These are phyloP conservation scores for Poecilia picta DNA, from an alignment of 2,797 vertebrate genomes.

Conservation along the genomic window DNA sequence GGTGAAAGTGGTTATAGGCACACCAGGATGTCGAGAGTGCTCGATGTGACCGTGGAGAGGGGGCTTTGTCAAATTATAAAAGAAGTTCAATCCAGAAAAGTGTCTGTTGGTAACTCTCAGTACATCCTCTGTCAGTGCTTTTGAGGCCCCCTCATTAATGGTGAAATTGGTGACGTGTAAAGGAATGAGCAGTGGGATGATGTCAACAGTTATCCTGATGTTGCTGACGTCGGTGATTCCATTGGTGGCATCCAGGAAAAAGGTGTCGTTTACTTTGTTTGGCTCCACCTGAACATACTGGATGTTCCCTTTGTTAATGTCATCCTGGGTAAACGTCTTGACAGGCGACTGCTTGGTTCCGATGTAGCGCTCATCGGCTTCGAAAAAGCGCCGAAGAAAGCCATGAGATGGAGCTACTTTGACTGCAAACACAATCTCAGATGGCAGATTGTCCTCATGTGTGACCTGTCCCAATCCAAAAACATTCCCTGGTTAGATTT, in stretches of 20 bases:
- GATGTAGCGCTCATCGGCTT: conserved; percentile 73
- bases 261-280: conserved; percentile 77
- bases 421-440: conserved; percentile 85
- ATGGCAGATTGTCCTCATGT: conserved; percentile 86
- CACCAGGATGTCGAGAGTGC: conserved; percentile 82
- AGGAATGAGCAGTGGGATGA: conserved; percentile 87
- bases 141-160: conserved; percentile 86
- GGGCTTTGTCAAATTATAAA: conserved; percentile 83
- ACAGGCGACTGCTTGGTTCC: conserved; percentile 74
- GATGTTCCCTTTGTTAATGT: conserved; percentile 84
- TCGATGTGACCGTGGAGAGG: conserved; percentile 86
- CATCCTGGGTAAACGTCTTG: conserved; percentile 86
- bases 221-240: conserved; percentile 80
- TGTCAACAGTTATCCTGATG: conserved; percentile 83
- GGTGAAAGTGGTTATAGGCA: conserved; percentile 84
- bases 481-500: conserved; percentile 43
- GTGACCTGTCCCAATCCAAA: conserved; percentile 81
- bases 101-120: conserved; percentile 84
- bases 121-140: conserved; percentile 81
- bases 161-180: conserved; percentile 87
- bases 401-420: conserved; percentile 81
- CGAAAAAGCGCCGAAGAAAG: conserved; percentile 80
- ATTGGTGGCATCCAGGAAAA: conserved; percentile 83
- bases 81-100: conserved; percentile 86
- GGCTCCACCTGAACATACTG: conserved; percentile 86